phyloP scores from a whole-genome alignment of 1,140 invertebrate species.

The Cotesia chilonis region DNA sequence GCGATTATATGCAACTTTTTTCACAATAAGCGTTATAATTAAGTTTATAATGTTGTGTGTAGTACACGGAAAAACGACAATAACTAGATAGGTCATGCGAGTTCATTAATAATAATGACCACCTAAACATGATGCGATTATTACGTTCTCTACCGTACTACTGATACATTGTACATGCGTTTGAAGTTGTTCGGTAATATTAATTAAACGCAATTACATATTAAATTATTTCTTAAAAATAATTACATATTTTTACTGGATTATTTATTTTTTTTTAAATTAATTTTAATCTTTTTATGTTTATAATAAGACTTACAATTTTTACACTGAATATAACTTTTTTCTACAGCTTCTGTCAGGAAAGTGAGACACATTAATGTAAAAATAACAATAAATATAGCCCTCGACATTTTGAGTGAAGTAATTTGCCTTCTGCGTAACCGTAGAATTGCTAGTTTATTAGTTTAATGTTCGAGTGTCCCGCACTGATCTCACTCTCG shows the following conservation, averaged over 20 bases:
- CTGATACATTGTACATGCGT: not conserved
- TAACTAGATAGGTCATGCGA: slow-evolving; percentile 7
- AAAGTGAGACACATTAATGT: slow-evolving; percentile 34
- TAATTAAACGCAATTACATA: not conserved
- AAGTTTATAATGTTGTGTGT: not conserved
- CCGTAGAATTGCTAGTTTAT: slow-evolving; percentile 32
- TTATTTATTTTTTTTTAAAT: too few relatives aligned
- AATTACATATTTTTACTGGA: not conserved
- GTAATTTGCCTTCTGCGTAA: slow-evolving; percentile 40
- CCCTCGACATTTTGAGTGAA: slow-evolving; percentile 53
- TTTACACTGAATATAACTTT: slow-evolving; percentile 46
- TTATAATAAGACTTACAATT: slow-evolving; percentile 44
- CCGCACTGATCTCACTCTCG: slow-evolving; percentile 3
- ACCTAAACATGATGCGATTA: not conserved
- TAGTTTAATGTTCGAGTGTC: not conserved
- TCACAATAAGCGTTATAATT: slow-evolving; percentile 12
- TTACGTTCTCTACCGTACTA: not conserved
- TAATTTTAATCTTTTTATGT: too few relatives aligned
- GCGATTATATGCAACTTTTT: not conserved
- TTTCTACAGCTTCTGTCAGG: slow-evolving; percentile 43
- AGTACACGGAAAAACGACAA: slow-evolving; percentile 10
- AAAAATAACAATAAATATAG: slow-evolving; percentile 49
- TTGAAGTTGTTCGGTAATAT: not conserved
- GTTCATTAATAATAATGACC: slow-evolving; percentile 14
- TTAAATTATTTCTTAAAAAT: not conserved